Evolutionary conservation across 2,888 invertebrate genomes (phyloP).

Genomic region (Erebia palarica): DNA sequence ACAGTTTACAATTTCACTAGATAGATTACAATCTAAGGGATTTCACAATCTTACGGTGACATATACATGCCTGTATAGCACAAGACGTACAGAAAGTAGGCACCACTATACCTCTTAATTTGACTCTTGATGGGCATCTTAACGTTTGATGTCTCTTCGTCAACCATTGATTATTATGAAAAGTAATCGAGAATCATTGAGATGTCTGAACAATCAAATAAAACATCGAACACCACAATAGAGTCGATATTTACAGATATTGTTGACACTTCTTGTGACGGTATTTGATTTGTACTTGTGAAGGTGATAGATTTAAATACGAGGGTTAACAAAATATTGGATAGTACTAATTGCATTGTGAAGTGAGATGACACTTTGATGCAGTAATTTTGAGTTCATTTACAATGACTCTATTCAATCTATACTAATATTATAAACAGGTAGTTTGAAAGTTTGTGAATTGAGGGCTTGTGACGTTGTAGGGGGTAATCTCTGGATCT

Average conservation of each 20-base stretch:
- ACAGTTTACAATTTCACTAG: no score
- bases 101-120: not conserved
- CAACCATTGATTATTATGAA: constrained; percentile 8
- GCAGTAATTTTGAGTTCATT: not conserved
- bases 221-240: constrained; percentile 13
- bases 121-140: constrained; percentile 8
- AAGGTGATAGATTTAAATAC: not conserved
- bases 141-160: not conserved
- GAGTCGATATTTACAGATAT: not conserved
- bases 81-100: no score
- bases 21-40: no score
- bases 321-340: constrained; percentile 17
- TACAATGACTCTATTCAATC: not conserved
- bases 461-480: no score
- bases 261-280: not conserved
- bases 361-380: constrained; percentile 3
- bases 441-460: no score
- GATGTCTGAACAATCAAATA: constrained; percentile 2
- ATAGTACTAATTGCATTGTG: not conserved
- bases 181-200: constrained; percentile 15
- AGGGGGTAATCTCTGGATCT: no score
- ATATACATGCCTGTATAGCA: no score
- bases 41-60: no score
- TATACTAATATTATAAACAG: no score
- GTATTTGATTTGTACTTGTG: constrained; percentile 14